Conservation (phyloP, 2,888 invertebrate species). For the Cheilosia impressa region DNA sequence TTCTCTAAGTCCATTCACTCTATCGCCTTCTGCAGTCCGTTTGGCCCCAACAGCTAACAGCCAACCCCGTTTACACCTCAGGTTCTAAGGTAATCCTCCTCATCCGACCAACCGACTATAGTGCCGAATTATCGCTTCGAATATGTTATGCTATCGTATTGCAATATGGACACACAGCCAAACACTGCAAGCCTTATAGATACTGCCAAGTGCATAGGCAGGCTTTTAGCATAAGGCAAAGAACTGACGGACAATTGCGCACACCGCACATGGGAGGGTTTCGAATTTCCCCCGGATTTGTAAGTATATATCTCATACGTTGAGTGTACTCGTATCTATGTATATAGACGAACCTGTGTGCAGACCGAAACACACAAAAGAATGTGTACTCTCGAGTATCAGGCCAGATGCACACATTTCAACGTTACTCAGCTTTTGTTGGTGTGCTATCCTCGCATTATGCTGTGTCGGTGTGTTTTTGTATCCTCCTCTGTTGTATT, state of each 20-base stretch:
- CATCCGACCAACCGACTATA: constrained; percentile 29
- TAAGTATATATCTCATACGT: constrained; percentile 6
- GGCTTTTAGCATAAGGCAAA: constrained; percentile 44
- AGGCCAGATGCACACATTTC: constrained; percentile 36
- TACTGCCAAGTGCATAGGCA: constrained; percentile 23
- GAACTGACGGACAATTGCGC: constrained; percentile 62
- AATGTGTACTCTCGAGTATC: constrained; percentile 42
- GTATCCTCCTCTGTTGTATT: constrained; percentile 29
- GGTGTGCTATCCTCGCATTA: constrained; percentile 4
- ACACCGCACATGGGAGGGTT: constrained; percentile 29
- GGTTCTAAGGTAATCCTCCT: constrained; percentile 38
- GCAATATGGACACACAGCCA: constrained; percentile 1
- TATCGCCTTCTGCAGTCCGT: constrained; percentile 45
- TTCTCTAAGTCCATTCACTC: constrained; percentile 37
- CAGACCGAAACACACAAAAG: constrained; percentile 14
- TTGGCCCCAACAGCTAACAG: constrained; percentile 43
- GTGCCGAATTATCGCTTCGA: constrained; percentile 70
- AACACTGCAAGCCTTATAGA: background rate
- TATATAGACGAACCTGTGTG: background rate
- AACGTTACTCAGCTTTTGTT: constrained; percentile 40
- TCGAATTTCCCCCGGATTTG: constrained; percentile 45
- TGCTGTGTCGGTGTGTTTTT: constrained; percentile 39
- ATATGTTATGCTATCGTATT: constrained; percentile 52
- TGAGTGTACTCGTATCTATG: background rate
- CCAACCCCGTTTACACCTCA: constrained; percentile 54